Conservation (phyloP, 2,797 vertebrate species). For the Premnoplex brunnescens region DNA sequence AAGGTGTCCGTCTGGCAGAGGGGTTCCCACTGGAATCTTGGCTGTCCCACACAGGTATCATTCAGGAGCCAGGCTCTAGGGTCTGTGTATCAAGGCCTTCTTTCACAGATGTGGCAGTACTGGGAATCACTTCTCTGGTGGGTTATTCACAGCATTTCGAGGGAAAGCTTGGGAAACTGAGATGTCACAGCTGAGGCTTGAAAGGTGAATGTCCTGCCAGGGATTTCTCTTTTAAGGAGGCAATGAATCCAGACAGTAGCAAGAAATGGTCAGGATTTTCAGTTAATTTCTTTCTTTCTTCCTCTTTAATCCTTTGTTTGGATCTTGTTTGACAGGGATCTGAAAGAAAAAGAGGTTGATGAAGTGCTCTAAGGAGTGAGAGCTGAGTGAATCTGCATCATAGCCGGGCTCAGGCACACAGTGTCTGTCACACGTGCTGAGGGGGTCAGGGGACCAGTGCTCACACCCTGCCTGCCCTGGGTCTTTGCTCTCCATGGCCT, state of each 20-base stretch:
- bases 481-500: background rate
- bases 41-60: constrained; percentile 25
- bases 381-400: fast-evolving
- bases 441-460: background rate
- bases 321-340: background rate
- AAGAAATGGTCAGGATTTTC: background rate
- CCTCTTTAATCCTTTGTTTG: background rate
- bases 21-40: constrained; percentile 27
- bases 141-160: background rate
- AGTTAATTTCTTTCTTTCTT: background rate
- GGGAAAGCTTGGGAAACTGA: background rate
- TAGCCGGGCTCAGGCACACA: background rate
- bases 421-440: background rate
- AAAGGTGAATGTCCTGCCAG: background rate
- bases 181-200: background rate
- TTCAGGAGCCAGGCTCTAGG: constrained; percentile 16
- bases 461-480: background rate
- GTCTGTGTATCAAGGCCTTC: constrained; percentile 22
- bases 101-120: constrained; percentile 4
- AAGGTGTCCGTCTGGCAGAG: constrained; percentile 19
- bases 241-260: background rate
- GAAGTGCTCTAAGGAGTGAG: background rate
- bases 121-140: background rate
- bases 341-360: background rate
- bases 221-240: background rate